Evolutionary conservation across 53 echinoderm and acorn worm genomes (phyloP).

Genomic region (Mesocentrotus franciscanus): DNA sequence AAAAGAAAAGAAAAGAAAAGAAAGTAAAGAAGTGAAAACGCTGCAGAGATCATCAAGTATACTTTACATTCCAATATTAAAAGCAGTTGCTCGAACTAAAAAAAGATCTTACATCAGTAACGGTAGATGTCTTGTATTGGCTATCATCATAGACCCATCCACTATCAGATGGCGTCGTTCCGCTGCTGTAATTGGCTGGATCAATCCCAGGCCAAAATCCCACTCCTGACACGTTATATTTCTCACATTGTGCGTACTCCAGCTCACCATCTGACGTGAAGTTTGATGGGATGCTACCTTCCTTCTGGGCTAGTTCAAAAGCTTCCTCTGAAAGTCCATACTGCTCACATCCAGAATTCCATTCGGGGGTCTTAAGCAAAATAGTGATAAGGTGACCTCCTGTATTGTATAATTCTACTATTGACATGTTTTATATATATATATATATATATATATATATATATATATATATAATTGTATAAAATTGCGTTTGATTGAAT

Average conservation of each 20-base stretch:
- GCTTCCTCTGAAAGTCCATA: background rate
- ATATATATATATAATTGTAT: no score
- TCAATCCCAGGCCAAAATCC: background rate
- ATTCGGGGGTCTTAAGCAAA: background rate
- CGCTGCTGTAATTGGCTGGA: constrained; percentile 15
- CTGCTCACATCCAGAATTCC: background rate
- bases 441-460: no score
- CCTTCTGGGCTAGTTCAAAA: constrained; percentile 22
- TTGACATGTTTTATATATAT: no score
- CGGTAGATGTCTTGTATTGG: constrained; percentile 78
- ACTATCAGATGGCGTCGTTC: constrained; percentile 59
- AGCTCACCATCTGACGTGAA: constrained; percentile 35
- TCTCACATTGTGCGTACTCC: constrained; percentile 24
- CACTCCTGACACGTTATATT: constrained; percentile 15
- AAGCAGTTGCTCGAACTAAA: background rate
- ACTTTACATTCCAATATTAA: no score
- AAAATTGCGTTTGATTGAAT: no score
- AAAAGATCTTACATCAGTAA: constrained; percentile 70
- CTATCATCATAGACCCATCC: constrained; percentile 80
- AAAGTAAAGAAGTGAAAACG: no score
- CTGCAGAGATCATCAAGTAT: no score
- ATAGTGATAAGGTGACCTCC: no score
- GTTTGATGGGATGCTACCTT: constrained; percentile 43
- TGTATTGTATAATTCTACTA: no score
- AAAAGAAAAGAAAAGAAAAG: no score